Percentiles rank a stretch among this genome's conserved stretches.
These are phyloP conservation scores for Aplysia californica DNA, from an alignment of 1,140 invertebrate species.

Conservation along the genomic window DNA sequence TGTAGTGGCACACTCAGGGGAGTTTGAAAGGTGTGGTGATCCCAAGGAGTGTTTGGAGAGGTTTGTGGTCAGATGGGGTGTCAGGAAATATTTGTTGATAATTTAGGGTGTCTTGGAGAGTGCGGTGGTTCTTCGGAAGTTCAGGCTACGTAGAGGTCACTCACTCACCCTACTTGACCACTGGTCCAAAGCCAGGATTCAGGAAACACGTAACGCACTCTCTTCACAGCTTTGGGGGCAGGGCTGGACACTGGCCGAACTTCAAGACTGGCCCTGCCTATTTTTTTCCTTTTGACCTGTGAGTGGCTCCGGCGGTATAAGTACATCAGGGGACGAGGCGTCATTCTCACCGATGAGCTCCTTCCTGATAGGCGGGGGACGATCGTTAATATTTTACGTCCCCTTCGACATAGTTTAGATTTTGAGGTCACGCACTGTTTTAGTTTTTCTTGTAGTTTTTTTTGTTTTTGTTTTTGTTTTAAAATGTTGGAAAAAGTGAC, in stretches of 20 bases:
- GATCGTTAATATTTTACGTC: neutral
- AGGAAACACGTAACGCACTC: constrained; percentile 67
- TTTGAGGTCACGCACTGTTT: neutral
- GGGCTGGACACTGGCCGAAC: neutral
- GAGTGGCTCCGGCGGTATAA: neutral
- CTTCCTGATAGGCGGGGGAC: neutral
- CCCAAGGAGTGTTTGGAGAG: no score
- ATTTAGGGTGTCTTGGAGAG: no score
- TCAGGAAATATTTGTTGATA: no score
- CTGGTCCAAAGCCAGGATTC: constrained; percentile 69
- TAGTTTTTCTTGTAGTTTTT: neutral
- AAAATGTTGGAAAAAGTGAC: neutral
- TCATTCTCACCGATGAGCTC: neutral
- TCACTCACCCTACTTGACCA: constrained; percentile 54
- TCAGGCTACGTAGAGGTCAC: no score
- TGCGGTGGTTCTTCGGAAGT: no score
- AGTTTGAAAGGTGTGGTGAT: no score
- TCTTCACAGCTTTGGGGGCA: neutral
- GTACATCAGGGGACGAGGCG: no score
- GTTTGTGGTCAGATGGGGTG: no score
- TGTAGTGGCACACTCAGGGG: no score
- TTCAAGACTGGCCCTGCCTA: neutral
- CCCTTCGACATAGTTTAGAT: no score
- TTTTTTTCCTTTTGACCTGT: neutral
- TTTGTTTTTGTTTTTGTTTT: neutral